These are phyloP conservation scores for Crioceris asparagi DNA, from an alignment of 2,888 invertebrate genomes.

Conservation along the genomic window DNA sequence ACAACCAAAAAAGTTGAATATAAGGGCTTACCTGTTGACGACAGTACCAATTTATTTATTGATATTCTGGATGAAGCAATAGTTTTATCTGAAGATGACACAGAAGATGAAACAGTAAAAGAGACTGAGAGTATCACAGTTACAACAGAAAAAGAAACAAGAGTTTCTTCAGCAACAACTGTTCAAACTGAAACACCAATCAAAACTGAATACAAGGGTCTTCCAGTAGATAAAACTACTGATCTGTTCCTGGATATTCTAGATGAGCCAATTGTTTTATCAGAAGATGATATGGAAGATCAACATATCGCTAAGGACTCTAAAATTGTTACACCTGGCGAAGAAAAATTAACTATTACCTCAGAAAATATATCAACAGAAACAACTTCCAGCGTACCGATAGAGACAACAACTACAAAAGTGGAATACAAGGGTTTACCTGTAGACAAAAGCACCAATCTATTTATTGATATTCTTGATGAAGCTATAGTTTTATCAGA, in stretches of 20 bases:
- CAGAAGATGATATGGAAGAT: too few relatives aligned
- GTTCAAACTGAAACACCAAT: neutral
- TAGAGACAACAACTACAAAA: conserved; percentile 3
- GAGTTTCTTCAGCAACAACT: conserved; percentile 1
- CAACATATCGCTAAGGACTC: too few relatives aligned
- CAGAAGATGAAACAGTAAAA: too few relatives aligned
- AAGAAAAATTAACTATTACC: too few relatives aligned
- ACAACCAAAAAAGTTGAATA: conserved; percentile 2
- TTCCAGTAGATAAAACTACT: conserved; percentile 26
- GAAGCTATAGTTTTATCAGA: conserved; percentile 25
- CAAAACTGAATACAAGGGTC: conserved; percentile 18
- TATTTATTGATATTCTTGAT: conserved; percentile 34
- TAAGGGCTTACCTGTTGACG: conserved; percentile 5
- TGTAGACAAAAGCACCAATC: conserved; percentile 25
- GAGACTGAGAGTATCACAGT: too few relatives aligned
- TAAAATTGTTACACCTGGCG: too few relatives aligned
- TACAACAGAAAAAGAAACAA: neutral
- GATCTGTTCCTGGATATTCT: conserved; percentile 33
- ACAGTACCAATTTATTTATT: conserved; percentile 17
- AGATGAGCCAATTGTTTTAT: conserved; percentile 23
- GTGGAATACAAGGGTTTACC: conserved; percentile 21
- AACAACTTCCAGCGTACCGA: too few relatives aligned
- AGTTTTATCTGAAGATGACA: conserved; percentile 24
- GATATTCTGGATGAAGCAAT: conserved; percentile 26
- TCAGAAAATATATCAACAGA: too few relatives aligned